Evolutionary conservation across 1,140 invertebrate species (phyloP).

Genomic region (Trichoplusia ni): DNA sequence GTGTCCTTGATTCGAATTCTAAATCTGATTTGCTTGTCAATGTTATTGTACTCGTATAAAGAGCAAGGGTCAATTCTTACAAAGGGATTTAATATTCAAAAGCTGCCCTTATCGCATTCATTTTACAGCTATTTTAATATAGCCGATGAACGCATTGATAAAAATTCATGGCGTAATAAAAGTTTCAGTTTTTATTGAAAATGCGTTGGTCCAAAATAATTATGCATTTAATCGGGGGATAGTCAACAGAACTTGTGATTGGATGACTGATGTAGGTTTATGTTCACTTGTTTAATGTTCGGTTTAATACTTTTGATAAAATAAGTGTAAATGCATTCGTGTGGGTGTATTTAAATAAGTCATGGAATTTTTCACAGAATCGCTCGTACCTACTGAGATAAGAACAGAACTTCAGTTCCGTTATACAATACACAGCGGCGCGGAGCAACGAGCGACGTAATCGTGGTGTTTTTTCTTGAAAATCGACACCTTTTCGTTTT

Average conservation of each 20-base stretch:
- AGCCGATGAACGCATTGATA: constrained; percentile 58
- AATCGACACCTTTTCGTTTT: constrained; percentile 44
- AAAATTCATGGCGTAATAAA: constrained; percentile 62
- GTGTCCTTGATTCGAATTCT: constrained; percentile 72
- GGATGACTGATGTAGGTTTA: constrained; percentile 3
- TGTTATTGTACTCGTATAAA: constrained; percentile 61
- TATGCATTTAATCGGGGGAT: constrained; percentile 9
- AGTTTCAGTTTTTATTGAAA: constrained; percentile 43
- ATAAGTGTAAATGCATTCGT: constrained; percentile 10
- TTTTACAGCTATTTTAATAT: constrained; percentile 58
- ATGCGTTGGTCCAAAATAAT: not conserved
- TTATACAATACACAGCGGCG: too few species aligned
- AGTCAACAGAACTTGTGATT: not conserved
- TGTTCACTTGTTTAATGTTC: constrained; percentile 13
- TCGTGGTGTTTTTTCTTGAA: constrained; percentile 48
- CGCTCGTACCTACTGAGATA: constrained; percentile 11
- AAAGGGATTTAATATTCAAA: constrained; percentile 67
- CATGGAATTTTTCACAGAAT: constrained; percentile 22
- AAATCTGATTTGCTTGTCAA: constrained; percentile 74
- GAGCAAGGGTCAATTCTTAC: constrained; percentile 55
- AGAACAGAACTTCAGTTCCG: constrained; percentile 4
- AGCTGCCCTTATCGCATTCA: constrained; percentile 61
- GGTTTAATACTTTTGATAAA: constrained; percentile 23
- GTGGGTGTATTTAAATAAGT: constrained; percentile 27
- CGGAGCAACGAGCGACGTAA: too few species aligned